These are phyloP conservation scores for Heteronetta atricapilla DNA, from an alignment of 2,113 vertebrate species.

Conservation along the genomic window DNA sequence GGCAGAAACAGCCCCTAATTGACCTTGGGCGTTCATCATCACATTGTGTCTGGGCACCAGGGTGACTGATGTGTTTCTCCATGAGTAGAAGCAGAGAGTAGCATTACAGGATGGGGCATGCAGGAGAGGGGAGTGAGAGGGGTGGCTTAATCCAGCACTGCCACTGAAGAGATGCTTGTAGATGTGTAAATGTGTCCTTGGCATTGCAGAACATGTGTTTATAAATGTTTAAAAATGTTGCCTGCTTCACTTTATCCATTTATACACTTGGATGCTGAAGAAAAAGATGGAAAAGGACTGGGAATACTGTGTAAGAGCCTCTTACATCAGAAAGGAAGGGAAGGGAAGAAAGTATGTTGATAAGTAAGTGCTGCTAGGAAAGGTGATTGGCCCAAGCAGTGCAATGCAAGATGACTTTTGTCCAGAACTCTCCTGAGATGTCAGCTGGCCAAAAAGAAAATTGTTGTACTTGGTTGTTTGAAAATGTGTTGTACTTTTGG, in stretches of 20 bases:
- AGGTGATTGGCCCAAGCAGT: background rate
- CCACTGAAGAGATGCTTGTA: background rate
- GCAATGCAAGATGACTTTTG: background rate
- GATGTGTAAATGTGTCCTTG: background rate
- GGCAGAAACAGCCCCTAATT: background rate
- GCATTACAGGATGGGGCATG: background rate
- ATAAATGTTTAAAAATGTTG: background rate
- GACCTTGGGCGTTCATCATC: background rate
- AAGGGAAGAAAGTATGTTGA: background rate
- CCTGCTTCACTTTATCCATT: background rate
- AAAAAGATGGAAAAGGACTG: background rate
- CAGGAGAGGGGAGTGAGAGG: background rate
- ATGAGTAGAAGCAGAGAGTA: rapidly evolving
- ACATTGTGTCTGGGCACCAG: background rate
- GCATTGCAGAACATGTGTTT: background rate
- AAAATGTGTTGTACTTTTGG: background rate
- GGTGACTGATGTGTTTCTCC: background rate
- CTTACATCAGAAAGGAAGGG: background rate
- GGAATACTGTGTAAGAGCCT: background rate
- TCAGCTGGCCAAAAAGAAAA: background rate
- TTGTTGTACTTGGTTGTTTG: too few relatives aligned
- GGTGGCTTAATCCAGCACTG: background rate
- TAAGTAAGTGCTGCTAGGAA: background rate
- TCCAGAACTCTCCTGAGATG: background rate
- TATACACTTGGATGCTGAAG: background rate